Conservation (phyloP, 2,888 invertebrate species). For the Andrena haemorrhoa region DNA sequence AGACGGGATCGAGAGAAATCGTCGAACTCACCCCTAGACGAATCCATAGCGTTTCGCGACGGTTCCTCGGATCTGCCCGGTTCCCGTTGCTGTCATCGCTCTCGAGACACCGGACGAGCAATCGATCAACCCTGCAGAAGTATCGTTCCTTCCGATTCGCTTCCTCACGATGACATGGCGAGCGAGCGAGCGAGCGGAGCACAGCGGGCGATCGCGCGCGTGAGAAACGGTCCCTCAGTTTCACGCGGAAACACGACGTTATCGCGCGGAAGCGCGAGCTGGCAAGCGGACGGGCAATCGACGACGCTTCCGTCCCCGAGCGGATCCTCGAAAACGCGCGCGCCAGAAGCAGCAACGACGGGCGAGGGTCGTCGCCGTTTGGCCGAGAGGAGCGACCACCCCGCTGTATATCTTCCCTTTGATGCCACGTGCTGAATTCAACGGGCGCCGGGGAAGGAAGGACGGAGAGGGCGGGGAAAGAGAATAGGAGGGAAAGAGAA, state of each 20-base stretch:
- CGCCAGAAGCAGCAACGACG: conserved; percentile 66
- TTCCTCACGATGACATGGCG: conserved; percentile 10
- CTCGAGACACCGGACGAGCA: neutral
- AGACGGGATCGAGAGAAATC: neutral
- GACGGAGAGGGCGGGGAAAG: conserved; percentile 16
- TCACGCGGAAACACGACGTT: no score
- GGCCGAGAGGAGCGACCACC: conserved; percentile 72
- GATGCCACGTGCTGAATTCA: conserved; percentile 78
- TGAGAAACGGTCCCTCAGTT: no score
- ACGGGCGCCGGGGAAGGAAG: conserved; percentile 54
- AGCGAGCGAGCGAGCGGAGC: conserved; percentile 18
- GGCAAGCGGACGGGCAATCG: conserved; percentile 8
- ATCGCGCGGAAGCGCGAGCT: conserved; percentile 2
- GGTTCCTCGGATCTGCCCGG: neutral
- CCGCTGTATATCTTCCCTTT: conserved; percentile 73
- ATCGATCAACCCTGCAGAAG: neutral
- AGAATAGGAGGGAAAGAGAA: conserved; percentile 7
- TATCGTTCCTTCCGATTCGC: neutral
- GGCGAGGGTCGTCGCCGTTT: conserved; percentile 76
- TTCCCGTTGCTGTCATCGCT: neutral
- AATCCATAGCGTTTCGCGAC: conserved; percentile 21
- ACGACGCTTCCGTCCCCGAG: conserved; percentile 1
- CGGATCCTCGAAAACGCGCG: conserved; percentile 49
- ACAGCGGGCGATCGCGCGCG: conserved; percentile 2
- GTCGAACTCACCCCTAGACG: conserved; percentile 37